Evolutionary conservation across 1,140 invertebrate genomes (phyloP).

Genomic region (Bilobella aurantiaca): DNA sequence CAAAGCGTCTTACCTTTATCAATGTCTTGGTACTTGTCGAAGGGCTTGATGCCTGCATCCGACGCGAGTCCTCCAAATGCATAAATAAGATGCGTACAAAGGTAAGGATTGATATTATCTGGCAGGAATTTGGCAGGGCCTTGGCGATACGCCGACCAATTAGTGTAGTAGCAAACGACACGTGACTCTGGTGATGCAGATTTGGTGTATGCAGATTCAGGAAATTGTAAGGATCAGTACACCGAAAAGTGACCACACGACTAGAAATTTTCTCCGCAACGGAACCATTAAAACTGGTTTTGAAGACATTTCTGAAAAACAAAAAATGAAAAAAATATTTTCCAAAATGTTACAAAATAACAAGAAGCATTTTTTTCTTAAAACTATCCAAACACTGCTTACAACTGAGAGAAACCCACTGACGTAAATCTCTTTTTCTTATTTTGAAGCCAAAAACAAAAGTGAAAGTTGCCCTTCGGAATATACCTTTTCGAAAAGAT

Average conservation of each 20-base stretch:
- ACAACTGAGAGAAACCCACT: too few species aligned
- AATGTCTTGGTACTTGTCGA: constrained; percentile 90
- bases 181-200: constrained; percentile 45
- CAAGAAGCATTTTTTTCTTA: too few species aligned
- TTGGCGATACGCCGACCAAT: constrained; percentile 71
- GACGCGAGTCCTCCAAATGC: constrained; percentile 87
- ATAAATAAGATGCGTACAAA: constrained; percentile 90
- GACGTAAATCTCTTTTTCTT: too few species aligned
- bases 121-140: constrained; percentile 82
- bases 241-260: not conserved
- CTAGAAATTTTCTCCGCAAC: not conserved
- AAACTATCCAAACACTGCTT: too few species aligned
- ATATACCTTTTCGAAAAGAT: too few species aligned
- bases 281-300: too few species aligned
- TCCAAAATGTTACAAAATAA: too few species aligned
- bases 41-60: constrained; percentile 77
- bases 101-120: constrained; percentile 88
- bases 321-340: too few species aligned
- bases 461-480: too few species aligned
- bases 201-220: too few species aligned
- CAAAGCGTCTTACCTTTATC: constrained; percentile 73
- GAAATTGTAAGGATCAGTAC: not conserved
- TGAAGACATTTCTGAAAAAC: too few species aligned
- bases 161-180: constrained; percentile 87
- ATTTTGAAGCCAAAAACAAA: too few species aligned